Percentiles rank a stretch among this genome's conserved stretches.
Conservation (phyloP, 2,797 vertebrate genomes). For the Sebastes paucispinis region DNA sequence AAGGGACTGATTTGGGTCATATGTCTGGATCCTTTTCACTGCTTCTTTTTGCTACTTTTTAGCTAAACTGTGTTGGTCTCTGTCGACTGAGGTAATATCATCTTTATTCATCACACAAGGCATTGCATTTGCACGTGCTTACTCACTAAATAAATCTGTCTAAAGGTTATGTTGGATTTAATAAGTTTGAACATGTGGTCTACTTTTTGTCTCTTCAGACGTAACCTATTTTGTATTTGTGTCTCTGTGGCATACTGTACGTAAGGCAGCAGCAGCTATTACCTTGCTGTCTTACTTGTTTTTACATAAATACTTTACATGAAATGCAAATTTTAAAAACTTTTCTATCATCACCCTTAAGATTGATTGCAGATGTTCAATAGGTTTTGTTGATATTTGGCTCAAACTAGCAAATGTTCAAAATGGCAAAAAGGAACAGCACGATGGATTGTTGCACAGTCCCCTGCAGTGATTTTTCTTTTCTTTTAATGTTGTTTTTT, state of each 20-base stretch:
- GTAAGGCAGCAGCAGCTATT: not conserved
- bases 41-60: slow-evolving; percentile 7
- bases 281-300: not conserved
- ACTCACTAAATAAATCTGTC: not conserved
- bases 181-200: not conserved
- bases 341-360: not conserved
- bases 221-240: not conserved
- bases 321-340: slow-evolving; percentile 9
- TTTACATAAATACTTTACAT: slow-evolving; percentile 11
- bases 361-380: not conserved
- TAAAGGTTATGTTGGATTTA: not conserved
- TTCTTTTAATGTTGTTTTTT: not conserved
- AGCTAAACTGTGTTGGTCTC: not conserved
- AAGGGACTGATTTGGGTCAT: slow-evolving; percentile 39
- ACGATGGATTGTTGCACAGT: not conserved
- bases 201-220: not conserved
- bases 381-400: slow-evolving; percentile 3
- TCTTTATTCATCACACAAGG: not conserved
- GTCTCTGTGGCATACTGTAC: not conserved
- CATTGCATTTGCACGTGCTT: slow-evolving; percentile 1
- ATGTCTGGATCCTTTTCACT: slow-evolving; percentile 5
- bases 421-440: not conserved
- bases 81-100: not conserved
- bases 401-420: not conserved
- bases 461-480: not conserved